These are phyloP conservation scores for Eledone cirrhosa DNA, from an alignment of 2,888 invertebrate species.

Conservation along the genomic window DNA sequence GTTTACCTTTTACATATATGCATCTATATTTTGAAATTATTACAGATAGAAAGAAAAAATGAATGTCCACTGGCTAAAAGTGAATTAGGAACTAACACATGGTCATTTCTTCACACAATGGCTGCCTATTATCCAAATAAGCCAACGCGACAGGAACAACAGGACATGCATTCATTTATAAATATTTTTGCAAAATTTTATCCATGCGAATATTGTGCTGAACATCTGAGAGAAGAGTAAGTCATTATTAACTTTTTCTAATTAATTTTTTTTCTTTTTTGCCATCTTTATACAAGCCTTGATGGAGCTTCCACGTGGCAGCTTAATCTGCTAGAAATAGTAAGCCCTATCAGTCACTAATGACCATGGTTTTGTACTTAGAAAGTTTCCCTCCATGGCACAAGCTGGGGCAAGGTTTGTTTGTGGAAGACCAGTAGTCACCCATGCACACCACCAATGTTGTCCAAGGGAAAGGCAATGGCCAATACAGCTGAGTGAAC, in stretches of 20 bases:
- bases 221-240: conserved; percentile 85
- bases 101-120: conserved; percentile 96
- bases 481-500: too few relatives aligned
- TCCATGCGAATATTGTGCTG: conserved; percentile 90
- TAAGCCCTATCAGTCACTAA: too few relatives aligned
- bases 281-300: too few relatives aligned
- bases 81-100: conserved; percentile 77
- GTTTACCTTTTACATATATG: conserved; percentile 26
- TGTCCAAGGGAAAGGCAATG: too few relatives aligned
- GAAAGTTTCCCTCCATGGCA: too few relatives aligned
- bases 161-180: conserved; percentile 84
- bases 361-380: too few relatives aligned
- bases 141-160: conserved; percentile 75
- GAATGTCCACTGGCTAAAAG: conserved; percentile 71
- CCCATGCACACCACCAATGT: too few relatives aligned
- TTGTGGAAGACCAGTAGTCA: too few relatives aligned
- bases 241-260: conserved; percentile 29
- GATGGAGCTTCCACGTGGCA: too few relatives aligned
- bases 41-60: conserved; percentile 20
- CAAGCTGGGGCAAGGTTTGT: too few relatives aligned
- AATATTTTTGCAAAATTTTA: conserved; percentile 86
- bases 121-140: conserved; percentile 91
- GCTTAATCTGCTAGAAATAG: too few relatives aligned
- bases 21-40: conserved; percentile 29
- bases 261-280: too few relatives aligned